These are phyloP conservation scores for Grallaria varia DNA, from an alignment of 2,113 vertebrate species.

Conservation along the genomic window DNA sequence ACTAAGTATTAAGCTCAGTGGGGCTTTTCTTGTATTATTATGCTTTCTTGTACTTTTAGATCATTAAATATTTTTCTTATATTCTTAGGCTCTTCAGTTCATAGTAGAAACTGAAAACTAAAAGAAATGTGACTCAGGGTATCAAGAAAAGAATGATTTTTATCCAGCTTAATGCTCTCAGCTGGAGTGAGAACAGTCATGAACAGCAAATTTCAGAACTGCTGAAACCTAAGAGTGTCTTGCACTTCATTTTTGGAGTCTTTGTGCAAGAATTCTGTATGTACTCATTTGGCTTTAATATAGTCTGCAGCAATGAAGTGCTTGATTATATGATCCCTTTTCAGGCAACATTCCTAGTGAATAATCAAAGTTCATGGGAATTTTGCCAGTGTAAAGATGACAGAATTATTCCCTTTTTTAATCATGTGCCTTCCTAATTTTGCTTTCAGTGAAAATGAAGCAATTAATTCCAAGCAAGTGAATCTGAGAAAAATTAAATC, in stretches of 20 bases:
- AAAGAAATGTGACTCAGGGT: not conserved
- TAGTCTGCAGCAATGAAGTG: not conserved
- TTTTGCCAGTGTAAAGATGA: slow-evolving; percentile 17
- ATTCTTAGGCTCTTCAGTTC: not conserved
- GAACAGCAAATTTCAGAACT: not conserved
- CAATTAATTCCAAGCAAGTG: not conserved
- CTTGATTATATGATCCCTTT: slow-evolving; percentile 31
- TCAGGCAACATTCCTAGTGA: not conserved
- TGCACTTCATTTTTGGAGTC: not conserved
- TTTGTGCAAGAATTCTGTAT: not conserved
- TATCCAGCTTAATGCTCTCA: not conserved
- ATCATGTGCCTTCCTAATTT: not conserved
- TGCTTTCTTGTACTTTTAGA: not conserved
- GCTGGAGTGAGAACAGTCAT: not conserved
- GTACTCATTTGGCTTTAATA: slow-evolving; percentile 3
- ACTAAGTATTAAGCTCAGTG: not conserved
- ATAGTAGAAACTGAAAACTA: not conserved
- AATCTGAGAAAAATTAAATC: not conserved
- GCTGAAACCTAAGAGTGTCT: not conserved
- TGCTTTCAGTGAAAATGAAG: not conserved
- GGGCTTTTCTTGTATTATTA: not conserved
- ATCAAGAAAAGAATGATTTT: not conserved
- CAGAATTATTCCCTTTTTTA: not conserved
- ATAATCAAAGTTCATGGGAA: slow-evolving; percentile 17
- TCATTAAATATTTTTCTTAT: not conserved